phyloP scores from a whole-genome alignment of 53 echinoderm and acorn worm species.

The Actinopyga echinites region DNA sequence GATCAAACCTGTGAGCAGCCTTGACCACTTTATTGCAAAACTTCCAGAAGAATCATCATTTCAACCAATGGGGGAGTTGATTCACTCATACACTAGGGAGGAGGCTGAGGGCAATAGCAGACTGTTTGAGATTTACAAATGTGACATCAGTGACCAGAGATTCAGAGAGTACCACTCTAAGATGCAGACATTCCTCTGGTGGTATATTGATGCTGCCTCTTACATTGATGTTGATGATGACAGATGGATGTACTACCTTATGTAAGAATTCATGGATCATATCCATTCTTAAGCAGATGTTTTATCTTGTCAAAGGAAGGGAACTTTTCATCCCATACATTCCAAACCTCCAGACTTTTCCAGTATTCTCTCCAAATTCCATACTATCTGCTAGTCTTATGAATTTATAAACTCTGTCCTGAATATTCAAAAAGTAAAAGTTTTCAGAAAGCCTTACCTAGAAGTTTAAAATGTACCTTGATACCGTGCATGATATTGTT shows the following conservation, averaged over 20 bases:
- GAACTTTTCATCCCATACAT: too few relatives aligned
- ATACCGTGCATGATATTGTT: too few relatives aligned
- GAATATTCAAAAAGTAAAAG: too few relatives aligned
- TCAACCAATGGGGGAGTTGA: slow-evolving; percentile 69
- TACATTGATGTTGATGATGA: slow-evolving; percentile 93
- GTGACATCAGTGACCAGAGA: slow-evolving; percentile 59
- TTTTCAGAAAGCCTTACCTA: too few relatives aligned
- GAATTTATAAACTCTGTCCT: too few relatives aligned
- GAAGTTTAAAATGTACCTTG: too few relatives aligned
- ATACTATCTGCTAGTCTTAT: too few relatives aligned
- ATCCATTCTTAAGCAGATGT: too few relatives aligned
- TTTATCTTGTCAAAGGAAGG: too few relatives aligned
- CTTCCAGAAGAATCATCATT: slow-evolving; percentile 71
- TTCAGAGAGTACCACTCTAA: slow-evolving; percentile 72
- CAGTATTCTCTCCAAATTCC: too few relatives aligned
- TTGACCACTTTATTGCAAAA: slow-evolving; percentile 69
- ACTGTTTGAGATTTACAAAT: slow-evolving; percentile 85
- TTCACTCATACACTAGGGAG: slow-evolving; percentile 69
- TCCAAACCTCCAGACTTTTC: too few relatives aligned
- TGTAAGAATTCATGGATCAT: slow-evolving; percentile 54
- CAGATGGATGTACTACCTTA: slow-evolving; percentile 76
- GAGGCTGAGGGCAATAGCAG: slow-evolving; percentile 39
- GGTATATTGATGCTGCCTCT: slow-evolving; percentile 86
- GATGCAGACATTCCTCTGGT: slow-evolving; percentile 95
- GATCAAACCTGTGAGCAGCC: slow-evolving; percentile 70